phyloP scores from a whole-genome alignment of 2,797 vertebrate species.

The Columba guinea region DNA sequence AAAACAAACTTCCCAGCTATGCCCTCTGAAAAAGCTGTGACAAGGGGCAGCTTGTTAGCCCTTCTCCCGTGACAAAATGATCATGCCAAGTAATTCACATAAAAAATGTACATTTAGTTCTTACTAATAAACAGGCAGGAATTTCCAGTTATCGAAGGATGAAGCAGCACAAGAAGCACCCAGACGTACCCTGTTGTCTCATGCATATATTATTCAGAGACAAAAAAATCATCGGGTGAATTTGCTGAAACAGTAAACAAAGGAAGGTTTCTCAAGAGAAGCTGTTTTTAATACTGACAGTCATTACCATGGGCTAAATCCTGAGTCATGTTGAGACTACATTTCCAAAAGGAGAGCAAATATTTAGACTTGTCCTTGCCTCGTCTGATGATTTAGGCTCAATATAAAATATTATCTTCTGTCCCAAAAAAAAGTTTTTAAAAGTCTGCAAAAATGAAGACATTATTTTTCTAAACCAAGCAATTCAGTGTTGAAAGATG shows the following conservation, averaged over 20 bases:
- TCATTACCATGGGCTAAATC: background rate
- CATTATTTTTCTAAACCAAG: background rate
- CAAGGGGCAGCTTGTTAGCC: background rate
- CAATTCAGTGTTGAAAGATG: background rate
- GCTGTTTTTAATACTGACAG: constrained; percentile 7
- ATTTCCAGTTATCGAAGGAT: background rate
- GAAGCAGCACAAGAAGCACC: constrained; percentile 26
- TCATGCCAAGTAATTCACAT: background rate
- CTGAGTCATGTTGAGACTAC: constrained; percentile 12
- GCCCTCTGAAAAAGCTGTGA: background rate
- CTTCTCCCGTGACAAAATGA: background rate
- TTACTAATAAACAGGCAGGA: constrained; percentile 45
- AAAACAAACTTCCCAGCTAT: background rate
- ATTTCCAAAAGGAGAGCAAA: background rate
- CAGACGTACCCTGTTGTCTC: constrained; percentile 16
- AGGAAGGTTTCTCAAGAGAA: constrained; percentile 21
- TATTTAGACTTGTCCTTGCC: background rate
- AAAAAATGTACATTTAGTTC: background rate
- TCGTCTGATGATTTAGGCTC: background rate
- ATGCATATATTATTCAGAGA: constrained; percentile 9
- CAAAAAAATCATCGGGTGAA: constrained; percentile 8
- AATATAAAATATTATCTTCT: background rate
- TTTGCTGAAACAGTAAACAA: constrained; percentile 38
- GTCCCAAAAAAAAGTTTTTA: background rate
- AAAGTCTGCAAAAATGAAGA: background rate